Conservation (phyloP, 1,140 invertebrate species). For the Euwallacea similis region DNA sequence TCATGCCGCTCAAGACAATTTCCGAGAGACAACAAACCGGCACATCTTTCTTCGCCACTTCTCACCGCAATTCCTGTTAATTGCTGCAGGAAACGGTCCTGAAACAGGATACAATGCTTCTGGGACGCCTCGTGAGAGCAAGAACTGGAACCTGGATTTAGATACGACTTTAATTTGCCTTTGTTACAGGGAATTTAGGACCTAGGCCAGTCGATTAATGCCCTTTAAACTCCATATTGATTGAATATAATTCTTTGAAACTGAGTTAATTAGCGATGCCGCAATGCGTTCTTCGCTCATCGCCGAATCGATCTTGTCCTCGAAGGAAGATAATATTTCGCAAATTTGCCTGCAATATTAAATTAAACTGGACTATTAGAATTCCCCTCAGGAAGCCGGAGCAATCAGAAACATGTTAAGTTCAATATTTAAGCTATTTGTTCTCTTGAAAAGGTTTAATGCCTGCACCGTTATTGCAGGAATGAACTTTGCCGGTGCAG, state of each 20-base stretch:
- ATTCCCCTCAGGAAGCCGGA: slow-evolving; percentile 25
- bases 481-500: slow-evolving; percentile 44
- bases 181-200: slow-evolving; percentile 6
- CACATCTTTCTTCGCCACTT: slow-evolving; percentile 34
- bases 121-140: slow-evolving; percentile 19
- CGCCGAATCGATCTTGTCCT: too few relatives aligned
- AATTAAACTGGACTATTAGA: slow-evolving; percentile 28
- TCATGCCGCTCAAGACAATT: slow-evolving; percentile 31
- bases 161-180: slow-evolving; percentile 24
- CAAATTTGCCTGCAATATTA: slow-evolving; percentile 13
- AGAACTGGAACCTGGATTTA: slow-evolving; percentile 23
- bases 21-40: slow-evolving; percentile 30
- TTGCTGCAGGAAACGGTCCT: slow-evolving; percentile 23
- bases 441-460: slow-evolving; percentile 41
- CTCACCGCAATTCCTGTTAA: slow-evolving; percentile 34
- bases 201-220: neutral
- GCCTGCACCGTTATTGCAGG: slow-evolving; percentile 24
- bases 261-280: too few relatives aligned
- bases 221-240: neutral
- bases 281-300: too few relatives aligned
- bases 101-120: slow-evolving; percentile 24
- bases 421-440: slow-evolving; percentile 46
- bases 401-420: slow-evolving; percentile 45
- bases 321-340: neutral
- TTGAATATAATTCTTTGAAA: too few relatives aligned